A percentile compares a stretch with the other conserved stretches of the same genome.
phyloP scores from a whole-genome alignment of 2,888 invertebrate species.

The Aethes cnicana region DNA sequence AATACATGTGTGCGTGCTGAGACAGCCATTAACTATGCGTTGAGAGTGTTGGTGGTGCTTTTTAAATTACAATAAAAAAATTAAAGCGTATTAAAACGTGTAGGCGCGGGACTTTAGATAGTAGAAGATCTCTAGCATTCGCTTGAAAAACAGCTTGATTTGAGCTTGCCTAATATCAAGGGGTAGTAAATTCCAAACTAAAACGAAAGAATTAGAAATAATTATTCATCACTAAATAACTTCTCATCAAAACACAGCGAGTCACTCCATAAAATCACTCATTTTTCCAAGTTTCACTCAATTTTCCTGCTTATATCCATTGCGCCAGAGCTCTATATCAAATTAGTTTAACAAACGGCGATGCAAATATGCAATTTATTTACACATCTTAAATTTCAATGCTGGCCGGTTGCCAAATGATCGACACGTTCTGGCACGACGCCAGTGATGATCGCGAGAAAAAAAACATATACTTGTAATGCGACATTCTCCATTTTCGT shows the following conservation, averaged over 20 bases:
- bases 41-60: too few relatives aligned
- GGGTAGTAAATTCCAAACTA: too few relatives aligned
- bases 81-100: too few relatives aligned
- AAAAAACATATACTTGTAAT: constrained; percentile 32
- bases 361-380: constrained; percentile 47
- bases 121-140: too few relatives aligned
- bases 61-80: too few relatives aligned
- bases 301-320: neutral
- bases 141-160: too few relatives aligned
- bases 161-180: too few relatives aligned
- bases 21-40: too few relatives aligned
- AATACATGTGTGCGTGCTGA: too few relatives aligned
- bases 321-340: neutral
- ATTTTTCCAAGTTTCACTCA: neutral
- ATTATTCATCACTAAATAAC: neutral
- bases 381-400: constrained; percentile 63
- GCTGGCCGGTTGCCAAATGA: constrained; percentile 67
- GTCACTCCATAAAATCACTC: constrained; percentile 7
- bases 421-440: constrained; percentile 62
- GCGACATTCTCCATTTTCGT: constrained; percentile 33
- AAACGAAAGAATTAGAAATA: constrained; percentile 14
- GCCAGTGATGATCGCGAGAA: constrained; percentile 62
- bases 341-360: constrained; percentile 5
- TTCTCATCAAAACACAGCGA: constrained; percentile 18
- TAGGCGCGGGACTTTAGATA: too few relatives aligned